Base-by-base conservation (phyloP, 2,797 vertebrate genomes). In the Basileuterus tristriatus region DNA sequence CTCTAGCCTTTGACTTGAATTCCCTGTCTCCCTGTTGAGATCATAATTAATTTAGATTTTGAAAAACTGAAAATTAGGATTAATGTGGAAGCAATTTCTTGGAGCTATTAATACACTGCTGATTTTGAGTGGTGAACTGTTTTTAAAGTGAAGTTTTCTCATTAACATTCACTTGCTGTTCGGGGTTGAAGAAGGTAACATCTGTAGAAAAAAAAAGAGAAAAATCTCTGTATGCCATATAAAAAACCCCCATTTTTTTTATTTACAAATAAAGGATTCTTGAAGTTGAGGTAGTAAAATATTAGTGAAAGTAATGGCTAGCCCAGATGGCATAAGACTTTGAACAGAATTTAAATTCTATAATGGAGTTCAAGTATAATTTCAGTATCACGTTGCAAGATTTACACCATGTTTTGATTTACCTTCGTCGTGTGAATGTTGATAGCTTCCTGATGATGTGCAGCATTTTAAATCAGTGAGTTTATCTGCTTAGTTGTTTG, bases 171-270 rank as follows among this genome's bases (percentile, higher is more conserved):
- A 6, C 13, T 83, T 62, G 23, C 17, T 91, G 13, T 72, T 87
- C 14, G 6, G 58, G 14, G 41, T 63, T 86, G 53, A 78, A 76
- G 24, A 56, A 77, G 29, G 29, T 47, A 52, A 49, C 15, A 53
- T 23, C 6, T 41, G 3, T 37, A 30, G n/a, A 32, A 21, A 52
- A 65, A 65, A 20, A 30, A 34, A 4, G 4, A n/a, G 10, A 7
- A 53, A 60, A 87, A 76, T 12, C 6, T n/a, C 49, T 26, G 7
- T 37, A 6, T 50, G 4, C 9, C 2, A 3, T 53, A 37, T 68
- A 29, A 55, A 65, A 65, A 53, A 78, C 0, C 0, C 0, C 0
- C 0, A 2, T 1, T 4, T 19, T 19, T 41, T 69, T 78, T 19
- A 14, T 68, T 63, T 65, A 17, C 3, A 62, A 30, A 39, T 39